Percentiles rank a stretch among this genome's conserved stretches.
Conservation (phyloP, 2,888 invertebrate species). For the Galeopsomyia nigrocyanea region DNA sequence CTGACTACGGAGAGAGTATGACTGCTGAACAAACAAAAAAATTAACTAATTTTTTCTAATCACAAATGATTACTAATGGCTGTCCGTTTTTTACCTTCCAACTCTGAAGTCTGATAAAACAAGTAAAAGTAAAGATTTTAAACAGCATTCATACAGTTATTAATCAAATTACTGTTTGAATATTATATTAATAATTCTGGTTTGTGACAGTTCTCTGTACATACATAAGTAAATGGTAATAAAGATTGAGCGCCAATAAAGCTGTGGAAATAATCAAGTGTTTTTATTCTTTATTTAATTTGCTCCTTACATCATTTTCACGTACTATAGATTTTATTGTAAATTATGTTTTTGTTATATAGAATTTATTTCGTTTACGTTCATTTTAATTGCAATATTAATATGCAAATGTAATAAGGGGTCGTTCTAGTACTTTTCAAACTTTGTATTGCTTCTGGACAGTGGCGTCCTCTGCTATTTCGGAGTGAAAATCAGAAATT, state of each 20-base stretch:
- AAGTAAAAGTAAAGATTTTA: slow-evolving; percentile 37
- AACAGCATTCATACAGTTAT: slow-evolving; percentile 35
- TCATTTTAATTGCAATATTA: no score
- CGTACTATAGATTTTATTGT: background rate
- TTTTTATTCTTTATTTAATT: slow-evolving; percentile 20
- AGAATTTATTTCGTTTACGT: no score
- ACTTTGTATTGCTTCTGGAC: background rate
- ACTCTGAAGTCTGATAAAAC: slow-evolving; percentile 36
- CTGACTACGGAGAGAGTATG: slow-evolving; percentile 42
- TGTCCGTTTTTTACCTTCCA: slow-evolving; percentile 36
- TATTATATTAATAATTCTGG: slow-evolving; percentile 28
- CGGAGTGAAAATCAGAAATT: background rate
- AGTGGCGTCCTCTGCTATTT: slow-evolving; percentile 9
- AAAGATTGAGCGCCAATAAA: slow-evolving; percentile 64
- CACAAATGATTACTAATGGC: slow-evolving; percentile 26
- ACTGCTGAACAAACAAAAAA: slow-evolving; percentile 45
- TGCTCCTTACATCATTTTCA: background rate
- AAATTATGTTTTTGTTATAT: no score
- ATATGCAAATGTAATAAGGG: no score
- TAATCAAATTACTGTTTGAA: slow-evolving; percentile 26
- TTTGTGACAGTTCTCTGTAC: slow-evolving; percentile 63
- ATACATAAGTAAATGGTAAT: slow-evolving; percentile 60
- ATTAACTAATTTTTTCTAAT: slow-evolving; percentile 52
- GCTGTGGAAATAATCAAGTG: slow-evolving; percentile 55
- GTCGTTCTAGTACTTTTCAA: no score